These are phyloP conservation scores for Carapus acus DNA, from an alignment of 2,797 vertebrate species.

Conservation along the genomic window DNA sequence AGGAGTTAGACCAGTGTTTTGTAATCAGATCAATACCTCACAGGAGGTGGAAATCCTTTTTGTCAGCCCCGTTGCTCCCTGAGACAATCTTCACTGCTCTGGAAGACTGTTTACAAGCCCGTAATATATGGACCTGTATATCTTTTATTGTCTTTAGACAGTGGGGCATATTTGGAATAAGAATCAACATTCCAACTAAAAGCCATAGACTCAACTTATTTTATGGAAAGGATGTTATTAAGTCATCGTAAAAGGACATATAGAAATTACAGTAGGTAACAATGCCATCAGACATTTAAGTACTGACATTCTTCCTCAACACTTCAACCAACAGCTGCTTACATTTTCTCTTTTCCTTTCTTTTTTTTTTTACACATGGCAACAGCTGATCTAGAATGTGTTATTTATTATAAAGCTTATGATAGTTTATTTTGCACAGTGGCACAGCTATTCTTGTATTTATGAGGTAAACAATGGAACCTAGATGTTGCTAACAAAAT, in stretches of 20 bases:
- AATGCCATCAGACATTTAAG: constrained; percentile 39
- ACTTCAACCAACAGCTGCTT: not conserved
- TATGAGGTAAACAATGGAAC: constrained; percentile 37
- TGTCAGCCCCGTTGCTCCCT: constrained; percentile 38
- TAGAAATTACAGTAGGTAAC: constrained; percentile 26
- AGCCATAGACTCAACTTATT: constrained; percentile 58
- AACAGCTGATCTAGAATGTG: constrained; percentile 13
- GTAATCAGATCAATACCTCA: constrained; percentile 58
- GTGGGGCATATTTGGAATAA: constrained; percentile 48
- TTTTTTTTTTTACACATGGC: not conserved
- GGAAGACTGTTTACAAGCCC: constrained; percentile 65
- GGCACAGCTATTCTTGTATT: constrained; percentile 31
- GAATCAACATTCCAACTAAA: constrained; percentile 63
- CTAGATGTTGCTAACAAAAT: constrained; percentile 37
- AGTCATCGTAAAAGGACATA: constrained; percentile 24
- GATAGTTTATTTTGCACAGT: constrained; percentile 19
- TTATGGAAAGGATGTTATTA: constrained; percentile 23
- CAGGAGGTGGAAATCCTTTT: constrained; percentile 48
- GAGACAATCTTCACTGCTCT: constrained; percentile 57
- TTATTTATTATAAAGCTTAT: constrained; percentile 24
- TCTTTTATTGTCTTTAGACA: constrained; percentile 45
- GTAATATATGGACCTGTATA: constrained; percentile 30
- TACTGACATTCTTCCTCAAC: constrained; percentile 10
- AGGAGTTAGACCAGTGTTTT: constrained; percentile 71
- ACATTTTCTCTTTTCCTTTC: not conserved